Conservation (phyloP, 2,797 vertebrate genomes). For the Heterohyrax brucei region DNA sequence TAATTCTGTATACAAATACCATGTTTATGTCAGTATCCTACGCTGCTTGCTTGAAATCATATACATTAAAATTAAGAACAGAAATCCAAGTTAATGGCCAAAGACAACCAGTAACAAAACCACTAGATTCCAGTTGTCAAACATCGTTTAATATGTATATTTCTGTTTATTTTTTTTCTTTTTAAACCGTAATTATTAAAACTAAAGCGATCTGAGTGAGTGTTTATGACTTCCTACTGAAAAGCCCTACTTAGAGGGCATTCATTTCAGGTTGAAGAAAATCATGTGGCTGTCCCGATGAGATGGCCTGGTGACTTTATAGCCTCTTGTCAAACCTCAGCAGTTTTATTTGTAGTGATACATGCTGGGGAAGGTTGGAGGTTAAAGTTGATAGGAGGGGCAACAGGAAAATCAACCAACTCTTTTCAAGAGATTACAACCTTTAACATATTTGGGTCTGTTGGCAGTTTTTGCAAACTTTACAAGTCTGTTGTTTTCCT, state of each 20-base stretch:
- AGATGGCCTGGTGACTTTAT: conserved; percentile 92
- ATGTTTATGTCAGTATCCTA: conserved; percentile 91
- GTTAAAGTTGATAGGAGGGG: conserved; percentile 96
- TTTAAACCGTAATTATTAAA: conserved; percentile 94
- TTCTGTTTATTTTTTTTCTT: conserved; percentile 83
- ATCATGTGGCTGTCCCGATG: conserved; percentile 91
- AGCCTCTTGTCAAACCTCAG: conserved; percentile 92
- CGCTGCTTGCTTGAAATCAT: conserved; percentile 92
- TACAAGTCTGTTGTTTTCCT: conserved; percentile 88
- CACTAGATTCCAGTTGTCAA: conserved; percentile 98
- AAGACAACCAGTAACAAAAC: conserved; percentile 97
- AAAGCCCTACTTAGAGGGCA: conserved; percentile 89
- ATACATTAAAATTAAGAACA: conserved; percentile 93
- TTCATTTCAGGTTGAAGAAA: conserved; percentile 90
- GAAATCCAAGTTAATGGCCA: conserved; percentile 96
- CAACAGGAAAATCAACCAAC: conserved; percentile 94
- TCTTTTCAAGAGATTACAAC: conserved; percentile 95
- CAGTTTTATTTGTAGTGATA: conserved; percentile 94
- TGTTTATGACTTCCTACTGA: conserved; percentile 94
- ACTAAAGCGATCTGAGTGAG: conserved; percentile 92
- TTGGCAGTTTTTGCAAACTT: conserved; percentile 91
- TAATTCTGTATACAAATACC: conserved; percentile 93
- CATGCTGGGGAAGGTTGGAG: conserved; percentile 94
- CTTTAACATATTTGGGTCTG: conserved; percentile 93
- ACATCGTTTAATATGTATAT: conserved; percentile 98